A percentile compares a stretch with the other conserved stretches of the same genome.
Evolutionary conservation across 2,113 vertebrate species (phyloP).

Genomic region (Vidua macroura): DNA sequence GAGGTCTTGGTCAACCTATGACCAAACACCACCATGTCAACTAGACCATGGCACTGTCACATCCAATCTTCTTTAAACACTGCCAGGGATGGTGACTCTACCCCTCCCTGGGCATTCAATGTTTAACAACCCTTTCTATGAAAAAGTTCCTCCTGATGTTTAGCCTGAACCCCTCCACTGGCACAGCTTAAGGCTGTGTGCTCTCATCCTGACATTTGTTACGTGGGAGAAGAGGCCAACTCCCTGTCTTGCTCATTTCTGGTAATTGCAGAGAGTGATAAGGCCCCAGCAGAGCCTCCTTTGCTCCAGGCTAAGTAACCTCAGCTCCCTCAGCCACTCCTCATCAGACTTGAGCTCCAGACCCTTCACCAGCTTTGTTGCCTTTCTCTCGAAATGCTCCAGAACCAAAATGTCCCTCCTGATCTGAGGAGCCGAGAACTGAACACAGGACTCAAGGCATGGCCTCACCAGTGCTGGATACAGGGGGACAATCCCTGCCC

Average conservation of each 20-base stretch:
- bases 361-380: not conserved
- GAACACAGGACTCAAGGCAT: fast-evolving
- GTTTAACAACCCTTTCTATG: not conserved
- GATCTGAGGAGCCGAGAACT: not conserved
- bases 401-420: not conserved
- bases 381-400: not conserved
- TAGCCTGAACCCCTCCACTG: not conserved
- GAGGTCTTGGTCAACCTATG: not conserved
- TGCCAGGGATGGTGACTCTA: not conserved
- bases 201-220: not conserved
- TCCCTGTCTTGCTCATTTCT: not conserved
- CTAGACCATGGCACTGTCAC: not conserved
- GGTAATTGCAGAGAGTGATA: not conserved
- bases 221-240: not conserved
- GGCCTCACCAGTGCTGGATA: not conserved
- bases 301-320: not conserved
- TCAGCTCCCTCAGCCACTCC: not conserved
- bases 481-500: not conserved
- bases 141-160: not conserved
- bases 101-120: not conserved
- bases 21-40: not conserved
- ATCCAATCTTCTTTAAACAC: not conserved
- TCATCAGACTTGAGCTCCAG: not conserved
- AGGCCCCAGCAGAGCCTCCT: not conserved
- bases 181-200: not conserved